These are phyloP conservation scores for Engystomops pustulosus DNA, from an alignment of 2,113 vertebrate genomes.

Conservation along the genomic window DNA sequence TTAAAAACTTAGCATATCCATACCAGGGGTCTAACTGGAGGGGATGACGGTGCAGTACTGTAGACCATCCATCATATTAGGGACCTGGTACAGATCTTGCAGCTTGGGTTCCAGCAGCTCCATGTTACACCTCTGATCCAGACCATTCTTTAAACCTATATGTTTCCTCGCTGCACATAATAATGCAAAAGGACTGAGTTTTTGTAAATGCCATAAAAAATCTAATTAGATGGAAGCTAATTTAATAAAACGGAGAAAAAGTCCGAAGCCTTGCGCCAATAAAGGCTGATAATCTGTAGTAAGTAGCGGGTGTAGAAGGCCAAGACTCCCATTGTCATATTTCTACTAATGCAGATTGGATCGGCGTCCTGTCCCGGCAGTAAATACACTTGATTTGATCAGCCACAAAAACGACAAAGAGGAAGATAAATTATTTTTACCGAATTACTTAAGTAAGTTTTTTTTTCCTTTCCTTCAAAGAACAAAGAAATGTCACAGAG, in stretches of 20 bases:
- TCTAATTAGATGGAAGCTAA: constrained; percentile 47
- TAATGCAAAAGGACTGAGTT: constrained; percentile 17
- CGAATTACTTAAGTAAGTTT: background rate
- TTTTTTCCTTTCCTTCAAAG: background rate
- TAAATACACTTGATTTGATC: constrained; percentile 49
- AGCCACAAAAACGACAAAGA: background rate
- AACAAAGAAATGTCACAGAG: constrained; percentile 2
- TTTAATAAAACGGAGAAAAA: constrained; percentile 34
- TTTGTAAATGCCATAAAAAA: constrained; percentile 41
- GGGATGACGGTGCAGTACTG: too few relatives aligned
- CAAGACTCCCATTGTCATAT: constrained; percentile 35
- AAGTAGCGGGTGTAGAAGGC: constrained; percentile 1
- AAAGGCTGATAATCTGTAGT: constrained; percentile 36
- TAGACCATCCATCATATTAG: too few relatives aligned
- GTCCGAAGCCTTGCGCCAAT: constrained; percentile 18
- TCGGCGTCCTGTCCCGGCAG: constrained; percentile 3
- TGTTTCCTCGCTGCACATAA: background rate
- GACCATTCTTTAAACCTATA: background rate
- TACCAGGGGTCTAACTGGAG: too few relatives aligned
- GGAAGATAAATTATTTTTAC: constrained; percentile 35
- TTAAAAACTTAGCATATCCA: too few relatives aligned
- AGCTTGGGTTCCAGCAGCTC: too few relatives aligned
- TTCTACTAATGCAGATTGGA: constrained; percentile 43
- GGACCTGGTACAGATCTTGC: too few relatives aligned
- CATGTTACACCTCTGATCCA: background rate